phyloP scores from a whole-genome alignment of 2,888 invertebrate species.

The Hipparchia sbordonii region DNA sequence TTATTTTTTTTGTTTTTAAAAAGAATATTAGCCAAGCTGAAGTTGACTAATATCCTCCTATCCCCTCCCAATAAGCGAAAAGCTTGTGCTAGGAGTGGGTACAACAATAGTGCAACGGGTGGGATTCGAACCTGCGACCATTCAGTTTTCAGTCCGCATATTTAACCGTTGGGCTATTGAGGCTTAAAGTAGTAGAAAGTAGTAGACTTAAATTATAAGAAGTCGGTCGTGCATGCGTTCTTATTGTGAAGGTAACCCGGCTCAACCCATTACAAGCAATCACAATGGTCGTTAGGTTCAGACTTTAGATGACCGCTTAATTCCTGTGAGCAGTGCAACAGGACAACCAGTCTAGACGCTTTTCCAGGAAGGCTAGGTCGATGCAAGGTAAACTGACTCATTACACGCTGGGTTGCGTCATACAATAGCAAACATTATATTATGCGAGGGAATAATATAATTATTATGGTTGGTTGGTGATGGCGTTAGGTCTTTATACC shows the following conservation, averaged over 20 bases:
- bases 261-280: background rate
- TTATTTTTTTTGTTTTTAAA: too few relatives aligned
- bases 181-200: too few relatives aligned
- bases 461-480: background rate
- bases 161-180: too few relatives aligned
- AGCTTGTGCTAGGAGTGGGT: too few relatives aligned
- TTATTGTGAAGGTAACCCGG: too few relatives aligned
- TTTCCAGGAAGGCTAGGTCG: slow-evolving; percentile 48
- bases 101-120: too few relatives aligned
- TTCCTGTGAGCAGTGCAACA: slow-evolving; percentile 32
- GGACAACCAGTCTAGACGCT: slow-evolving; percentile 50
- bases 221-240: background rate
- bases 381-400: slow-evolving; percentile 45
- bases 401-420: slow-evolving; percentile 42
- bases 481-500: background rate
- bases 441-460: background rate
- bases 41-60: too few relatives aligned
- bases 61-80: too few relatives aligned
- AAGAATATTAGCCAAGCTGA: too few relatives aligned
- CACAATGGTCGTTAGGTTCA: background rate
- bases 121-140: too few relatives aligned
- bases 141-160: too few relatives aligned
- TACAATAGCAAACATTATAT: slow-evolving; percentile 20
- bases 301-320: slow-evolving; percentile 8
- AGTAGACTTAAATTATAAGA: too few relatives aligned